Base-by-base conservation (phyloP, 2,113 vertebrate genomes). In the Chlamydotis undulata region DNA sequence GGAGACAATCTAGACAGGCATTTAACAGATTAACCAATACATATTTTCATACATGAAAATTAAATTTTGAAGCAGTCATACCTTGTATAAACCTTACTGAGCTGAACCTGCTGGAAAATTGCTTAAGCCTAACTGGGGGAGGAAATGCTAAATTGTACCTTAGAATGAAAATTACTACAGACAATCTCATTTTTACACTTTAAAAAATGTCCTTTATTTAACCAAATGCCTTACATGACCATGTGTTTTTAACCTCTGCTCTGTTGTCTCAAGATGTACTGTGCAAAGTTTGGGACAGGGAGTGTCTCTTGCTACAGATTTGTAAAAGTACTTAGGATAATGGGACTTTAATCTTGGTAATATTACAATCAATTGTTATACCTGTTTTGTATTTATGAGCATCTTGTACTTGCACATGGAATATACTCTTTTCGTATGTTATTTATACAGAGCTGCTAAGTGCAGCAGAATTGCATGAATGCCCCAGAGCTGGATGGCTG, bases 401-500 rank as follows among this genome's bases (percentile, higher is more conserved):
- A 65, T 68, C 29, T 82, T 65, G 65, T 61, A 41, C 53, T 82
- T 76, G 25, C 31, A 69, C 13, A 19, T 29, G 41, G 55, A 90
- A 39, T 90, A 37, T 68, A 43, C 83, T 91, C 9, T 63, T 90
- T 81, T 94, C 78, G 41, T 83, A 24, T 14, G 26, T 79, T 79
- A 74, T 63, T 93, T 93, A 68, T 60, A 84, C 37, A 61, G 53
- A 86, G 39, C 26, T 94, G 64, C 52, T 79, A 89, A 93, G 77
- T 68, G 45, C 65, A 94, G 60, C 43, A 89, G 82, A 94, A 93
- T 67, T 83, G 57, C 76, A 43, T 45, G 77, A 92, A 94, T 89
- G 83, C 88, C 88, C 80, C 86, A 73, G 80, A 96, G 92, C 92
- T 89, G 88, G 71, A 64, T 81, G 57, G 53, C 63, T 86, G 81